Percentiles rank a stretch among this genome's conserved stretches.
These are phyloP conservation scores for Orbicella faveolata DNA, from an alignment of 64 coral and sea anemone species.

Conservation along the genomic window DNA sequence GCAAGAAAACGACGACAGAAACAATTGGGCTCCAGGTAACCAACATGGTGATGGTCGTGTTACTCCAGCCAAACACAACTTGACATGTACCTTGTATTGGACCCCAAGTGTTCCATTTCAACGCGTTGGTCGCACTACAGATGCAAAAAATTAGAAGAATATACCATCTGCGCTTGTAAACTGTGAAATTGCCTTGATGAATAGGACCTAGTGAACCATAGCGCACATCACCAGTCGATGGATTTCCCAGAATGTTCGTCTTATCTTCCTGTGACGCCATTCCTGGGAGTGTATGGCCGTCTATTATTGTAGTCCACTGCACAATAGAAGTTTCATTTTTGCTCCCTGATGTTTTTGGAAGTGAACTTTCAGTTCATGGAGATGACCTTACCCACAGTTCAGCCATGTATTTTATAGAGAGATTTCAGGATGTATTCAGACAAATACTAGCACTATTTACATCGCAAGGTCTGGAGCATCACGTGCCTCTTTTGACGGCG, in stretches of 20 bases:
- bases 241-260: background rate
- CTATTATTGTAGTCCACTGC: too few relatives aligned
- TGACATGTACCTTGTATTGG: slow-evolving; percentile 54
- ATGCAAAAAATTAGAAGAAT: slow-evolving; percentile 42
- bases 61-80: slow-evolving; percentile 54
- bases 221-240: background rate
- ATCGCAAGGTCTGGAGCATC: too few relatives aligned
- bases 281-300: too few relatives aligned
- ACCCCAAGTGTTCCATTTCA: slow-evolving; percentile 57
- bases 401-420: too few relatives aligned
- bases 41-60: slow-evolving; percentile 36
- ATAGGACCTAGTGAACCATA: background rate
- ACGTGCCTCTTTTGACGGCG: too few relatives aligned
- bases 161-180: slow-evolving; percentile 66
- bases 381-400: too few relatives aligned
- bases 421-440: too few relatives aligned
- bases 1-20: slow-evolving; percentile 24
- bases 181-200: slow-evolving; percentile 8
- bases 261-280: background rate
- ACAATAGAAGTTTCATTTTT: too few relatives aligned
- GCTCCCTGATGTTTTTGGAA: too few relatives aligned
- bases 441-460: too few relatives aligned
- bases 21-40: slow-evolving; percentile 32
- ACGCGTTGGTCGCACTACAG: slow-evolving; percentile 22
- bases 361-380: too few relatives aligned